Evolutionary conservation across 2,797 vertebrate genomes (phyloP).

Genomic region (Falco rusticolus): DNA sequence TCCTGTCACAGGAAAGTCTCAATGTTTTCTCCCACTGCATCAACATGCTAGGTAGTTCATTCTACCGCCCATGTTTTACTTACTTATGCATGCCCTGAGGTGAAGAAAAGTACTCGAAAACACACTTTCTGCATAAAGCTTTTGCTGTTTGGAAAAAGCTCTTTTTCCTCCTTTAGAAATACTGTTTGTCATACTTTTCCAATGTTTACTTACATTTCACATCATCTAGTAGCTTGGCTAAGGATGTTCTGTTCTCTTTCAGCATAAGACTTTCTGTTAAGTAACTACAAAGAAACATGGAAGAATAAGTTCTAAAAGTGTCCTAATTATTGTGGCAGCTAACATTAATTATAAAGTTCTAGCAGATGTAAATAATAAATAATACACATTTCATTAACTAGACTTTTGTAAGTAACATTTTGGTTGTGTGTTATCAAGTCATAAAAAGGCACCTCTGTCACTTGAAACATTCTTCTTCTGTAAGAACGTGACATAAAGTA

Average conservation of each 20-base stretch:
- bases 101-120: not conserved
- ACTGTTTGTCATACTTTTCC: not conserved
- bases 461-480: not conserved
- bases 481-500: not conserved
- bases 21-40: not conserved
- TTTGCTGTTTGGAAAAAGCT: not conserved
- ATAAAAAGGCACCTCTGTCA: not conserved
- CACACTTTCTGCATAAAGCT: not conserved
- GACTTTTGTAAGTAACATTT: no score
- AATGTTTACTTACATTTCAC: conserved; percentile 89
- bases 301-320: not conserved
- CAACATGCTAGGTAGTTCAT: not conserved
- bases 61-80: not conserved
- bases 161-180: not conserved
- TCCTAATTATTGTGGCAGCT: not conserved
- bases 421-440: fast-evolving
- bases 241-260: conserved; percentile 83
- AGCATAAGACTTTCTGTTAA: conserved; percentile 88
- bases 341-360: no score
- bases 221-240: conserved; percentile 86
- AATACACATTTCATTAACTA: no score
- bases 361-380: no score
- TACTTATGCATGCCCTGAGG: not conserved
- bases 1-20: not conserved
- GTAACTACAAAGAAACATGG: conserved; percentile 80